Base-by-base conservation (phyloP, 2,797 vertebrate species). In the Helostoma temminkii region DNA sequence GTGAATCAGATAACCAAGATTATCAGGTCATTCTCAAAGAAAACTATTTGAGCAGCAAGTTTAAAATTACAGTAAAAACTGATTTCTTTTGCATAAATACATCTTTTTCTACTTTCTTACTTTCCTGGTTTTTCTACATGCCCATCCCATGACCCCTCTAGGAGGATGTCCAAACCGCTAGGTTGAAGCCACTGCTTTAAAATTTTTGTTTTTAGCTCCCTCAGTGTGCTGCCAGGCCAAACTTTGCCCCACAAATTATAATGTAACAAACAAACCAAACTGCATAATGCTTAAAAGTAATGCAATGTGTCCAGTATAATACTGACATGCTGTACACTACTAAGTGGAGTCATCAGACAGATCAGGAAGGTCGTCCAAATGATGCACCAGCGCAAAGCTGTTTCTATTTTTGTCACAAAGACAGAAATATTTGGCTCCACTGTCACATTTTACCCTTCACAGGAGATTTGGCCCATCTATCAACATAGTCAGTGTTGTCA, bases 281-380 rank as follows among this genome's bases (percentile, higher is more conserved):
- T 60, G 22, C 46, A 24, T 19, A 45, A 48, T 59, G 60, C 15
- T 28, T 10, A 42, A 1, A 14, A 48, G 19, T 62, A 10, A 22
- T 11, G 57, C 46, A 24, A 48, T n/a, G 48, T 42, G 34, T 54
- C 21, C 36, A 32, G 24, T 37, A 60, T 39, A 66, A 47, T 50
- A 42, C 48, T 32, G 45, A 9, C n/a, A n/a, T n/a, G n/a, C n/a
- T n/a, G n/a, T n/a, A n/a, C n/a, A n/a, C n/a, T n/a, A n/a, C n/a
- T n/a, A n/a, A n/a, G n/a, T 46, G 43, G 55, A 70, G 53, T 65
- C 69, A 66, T 55, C 55, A 22, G 52, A 52, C n/a, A 18, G 68
- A 63, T 78, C 63, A 68, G 61, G 37, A 32, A 71, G 69, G 6
- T 73, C 74, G 47, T 57, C 14, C 8, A 5, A 24, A 42, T 58